Evolutionary conservation across 2,888 invertebrate genomes (phyloP).

Genomic region (Lamellibrachia columna): DNA sequence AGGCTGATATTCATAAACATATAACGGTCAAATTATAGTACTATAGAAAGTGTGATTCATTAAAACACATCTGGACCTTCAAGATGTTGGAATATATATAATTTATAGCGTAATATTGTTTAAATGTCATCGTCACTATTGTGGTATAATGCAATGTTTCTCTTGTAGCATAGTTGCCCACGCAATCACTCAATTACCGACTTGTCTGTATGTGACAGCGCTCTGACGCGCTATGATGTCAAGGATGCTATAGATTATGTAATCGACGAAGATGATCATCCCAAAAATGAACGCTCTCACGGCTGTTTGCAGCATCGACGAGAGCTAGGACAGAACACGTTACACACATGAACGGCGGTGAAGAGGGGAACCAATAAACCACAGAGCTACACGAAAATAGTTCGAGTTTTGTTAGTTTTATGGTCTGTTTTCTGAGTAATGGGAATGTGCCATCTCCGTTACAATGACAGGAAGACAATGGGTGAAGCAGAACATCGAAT

Average conservation of each 20-base stretch:
- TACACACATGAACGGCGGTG: background rate
- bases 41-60: too few species aligned
- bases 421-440: background rate
- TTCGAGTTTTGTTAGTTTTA: background rate
- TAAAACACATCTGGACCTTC: too few species aligned
- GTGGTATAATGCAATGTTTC: too few species aligned
- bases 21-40: too few species aligned
- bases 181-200: slow-evolving; percentile 42
- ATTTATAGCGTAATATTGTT: too few species aligned
- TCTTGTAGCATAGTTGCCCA: too few species aligned
- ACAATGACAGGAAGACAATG: slow-evolving; percentile 3
- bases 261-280: slow-evolving; percentile 58
- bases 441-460: background rate
- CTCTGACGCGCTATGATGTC: slow-evolving; percentile 60
- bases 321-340: background rate
- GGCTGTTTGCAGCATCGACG: slow-evolving; percentile 36
- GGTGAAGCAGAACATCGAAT: background rate
- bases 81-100: too few species aligned
- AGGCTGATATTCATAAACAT: too few species aligned
- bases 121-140: too few species aligned
- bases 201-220: slow-evolving; percentile 56
- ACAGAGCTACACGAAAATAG: background rate
- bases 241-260: slow-evolving; percentile 56
- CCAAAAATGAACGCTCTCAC: slow-evolving; percentile 51
- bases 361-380: slow-evolving; percentile 29